Percentiles rank a stretch among this genome's conserved stretches.
Conservation (phyloP, 2,113 vertebrate genomes). For the Apus apus region DNA sequence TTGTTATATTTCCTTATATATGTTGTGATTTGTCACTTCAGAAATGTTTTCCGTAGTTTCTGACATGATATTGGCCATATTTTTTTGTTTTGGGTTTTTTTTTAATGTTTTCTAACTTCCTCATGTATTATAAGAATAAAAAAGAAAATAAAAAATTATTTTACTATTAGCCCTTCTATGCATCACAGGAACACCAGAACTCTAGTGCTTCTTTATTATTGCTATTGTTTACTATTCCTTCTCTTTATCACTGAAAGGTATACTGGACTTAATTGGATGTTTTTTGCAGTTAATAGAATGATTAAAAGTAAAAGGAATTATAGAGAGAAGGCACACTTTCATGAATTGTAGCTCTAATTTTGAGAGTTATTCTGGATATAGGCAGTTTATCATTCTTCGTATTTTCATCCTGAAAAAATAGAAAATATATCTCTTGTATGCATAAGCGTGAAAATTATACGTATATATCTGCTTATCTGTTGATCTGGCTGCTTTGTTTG, state of each 20-base stretch:
- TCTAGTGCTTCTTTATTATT: neutral
- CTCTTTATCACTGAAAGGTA: neutral
- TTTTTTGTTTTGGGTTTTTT: neutral
- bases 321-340: neutral
- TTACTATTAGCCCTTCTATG: neutral
- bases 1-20: neutral
- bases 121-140: neutral
- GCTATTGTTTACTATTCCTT: neutral
- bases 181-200: neutral
- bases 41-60: neutral
- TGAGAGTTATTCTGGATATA: neutral
- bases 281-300: neutral
- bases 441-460: accelerated
- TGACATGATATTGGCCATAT: neutral
- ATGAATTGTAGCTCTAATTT: neutral
- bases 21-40: neutral
- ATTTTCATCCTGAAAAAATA: neutral
- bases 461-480: neutral
- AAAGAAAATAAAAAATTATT: neutral
- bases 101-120: neutral
- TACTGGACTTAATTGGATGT: neutral
- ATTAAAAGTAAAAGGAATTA: neutral
- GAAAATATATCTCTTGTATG: neutral
- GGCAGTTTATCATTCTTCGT: neutral
- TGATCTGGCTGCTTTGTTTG: neutral